Conservation (phyloP, 2,888 invertebrate genomes). For the Tipula vernalis region DNA sequence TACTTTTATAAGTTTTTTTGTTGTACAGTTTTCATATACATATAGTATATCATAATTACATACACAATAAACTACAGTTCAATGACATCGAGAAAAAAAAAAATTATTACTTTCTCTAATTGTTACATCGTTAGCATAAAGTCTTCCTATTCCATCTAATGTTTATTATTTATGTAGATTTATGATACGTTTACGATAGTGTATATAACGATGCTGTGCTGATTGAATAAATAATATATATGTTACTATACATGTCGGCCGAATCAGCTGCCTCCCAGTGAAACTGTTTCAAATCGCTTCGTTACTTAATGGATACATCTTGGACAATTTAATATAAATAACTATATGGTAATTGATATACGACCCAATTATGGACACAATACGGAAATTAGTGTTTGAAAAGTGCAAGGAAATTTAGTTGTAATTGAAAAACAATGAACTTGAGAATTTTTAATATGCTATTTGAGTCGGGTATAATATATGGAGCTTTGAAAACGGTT, state of each 20-base stretch:
- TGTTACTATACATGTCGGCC: not conserved
- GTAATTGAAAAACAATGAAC: not conserved
- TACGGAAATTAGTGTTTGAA: not conserved
- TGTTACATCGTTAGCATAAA: conserved; percentile 4
- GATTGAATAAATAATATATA: not conserved
- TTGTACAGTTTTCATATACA: not conserved
- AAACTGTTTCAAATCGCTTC: not conserved
- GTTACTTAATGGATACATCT: not conserved
- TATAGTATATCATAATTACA: not conserved
- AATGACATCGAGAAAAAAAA: not conserved
- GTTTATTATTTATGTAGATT: not conserved
- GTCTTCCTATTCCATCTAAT: not conserved
- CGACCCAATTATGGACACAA: not conserved
- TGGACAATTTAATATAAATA: not conserved
- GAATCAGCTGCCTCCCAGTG: not conserved
- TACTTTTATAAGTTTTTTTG: not conserved
- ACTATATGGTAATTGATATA: not conserved
- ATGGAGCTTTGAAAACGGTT: not conserved
- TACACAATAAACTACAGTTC: not conserved
- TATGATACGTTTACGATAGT: not conserved
- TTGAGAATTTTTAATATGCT: not conserved
- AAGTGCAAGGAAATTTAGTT: not conserved
- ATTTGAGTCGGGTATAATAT: not conserved
- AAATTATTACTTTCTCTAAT: not conserved
- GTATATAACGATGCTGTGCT: not conserved